Percentiles rank a stretch among this genome's conserved stretches.
phyloP scores from a whole-genome alignment of 2,888 invertebrate species.

The Hipparchia semele region DNA sequence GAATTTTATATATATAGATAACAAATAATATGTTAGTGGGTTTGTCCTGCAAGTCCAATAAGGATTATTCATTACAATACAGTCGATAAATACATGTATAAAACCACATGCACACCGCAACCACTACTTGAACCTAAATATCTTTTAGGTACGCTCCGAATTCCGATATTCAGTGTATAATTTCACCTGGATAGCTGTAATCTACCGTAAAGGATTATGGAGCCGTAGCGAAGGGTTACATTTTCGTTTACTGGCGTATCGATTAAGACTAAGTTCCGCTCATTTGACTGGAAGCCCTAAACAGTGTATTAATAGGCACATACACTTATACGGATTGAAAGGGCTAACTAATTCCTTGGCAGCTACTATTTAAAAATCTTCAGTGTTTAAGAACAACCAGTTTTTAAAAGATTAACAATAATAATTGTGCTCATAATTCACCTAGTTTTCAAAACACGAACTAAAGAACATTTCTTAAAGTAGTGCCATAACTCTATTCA shows the following conservation, averaged over 20 bases:
- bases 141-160: background rate
- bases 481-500: no score
- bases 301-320: constrained; percentile 26
- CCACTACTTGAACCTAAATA: no score
- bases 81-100: no score
- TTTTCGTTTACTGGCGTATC: background rate
- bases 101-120: no score
- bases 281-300: constrained; percentile 35
- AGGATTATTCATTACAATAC: no score
- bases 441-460: no score
- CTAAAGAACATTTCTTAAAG: no score
- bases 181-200: background rate
- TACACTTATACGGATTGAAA: constrained; percentile 39
- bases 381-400: background rate
- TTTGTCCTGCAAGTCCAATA: no score
- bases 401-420: no score
- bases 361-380: background rate
- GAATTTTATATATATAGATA: no score
- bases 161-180: background rate
- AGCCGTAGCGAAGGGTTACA: background rate
- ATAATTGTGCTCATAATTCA: no score
- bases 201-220: background rate
- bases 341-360: constrained; percentile 22
- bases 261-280: constrained; percentile 29
- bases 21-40: no score